Evolutionary conservation across 2,113 vertebrate species (phyloP).

Genomic region (Beaufortia kweichowensis): DNA sequence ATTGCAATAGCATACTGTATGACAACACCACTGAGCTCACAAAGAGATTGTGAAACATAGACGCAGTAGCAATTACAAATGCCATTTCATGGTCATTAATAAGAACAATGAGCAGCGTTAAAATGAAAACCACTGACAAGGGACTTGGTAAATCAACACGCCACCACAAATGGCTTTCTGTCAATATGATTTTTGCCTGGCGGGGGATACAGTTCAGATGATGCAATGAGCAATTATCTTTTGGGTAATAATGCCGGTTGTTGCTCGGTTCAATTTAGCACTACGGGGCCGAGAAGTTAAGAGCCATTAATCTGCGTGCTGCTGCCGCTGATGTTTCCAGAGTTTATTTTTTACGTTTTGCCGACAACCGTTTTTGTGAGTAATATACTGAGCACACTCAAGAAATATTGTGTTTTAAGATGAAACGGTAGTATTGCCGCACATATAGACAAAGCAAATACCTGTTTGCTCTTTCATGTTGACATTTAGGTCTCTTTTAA

Average conservation of each 20-base stretch:
- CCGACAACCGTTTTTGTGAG: not conserved
- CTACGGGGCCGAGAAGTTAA: not conserved
- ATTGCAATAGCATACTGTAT: constrained; percentile 4
- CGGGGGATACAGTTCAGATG: constrained; percentile 24
- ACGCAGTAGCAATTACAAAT: constrained; percentile 50
- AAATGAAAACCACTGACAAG: constrained; percentile 22
- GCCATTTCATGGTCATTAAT: constrained; percentile 55
- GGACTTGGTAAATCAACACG: constrained; percentile 40
- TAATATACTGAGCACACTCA: not conserved
- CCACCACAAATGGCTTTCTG: constrained; percentile 33
- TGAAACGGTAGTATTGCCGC: constrained; percentile 2
- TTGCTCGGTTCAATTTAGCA: constrained; percentile 7
- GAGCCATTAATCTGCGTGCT: constrained; percentile 22
- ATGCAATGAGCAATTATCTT: constrained; percentile 46
- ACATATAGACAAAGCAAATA: not conserved
- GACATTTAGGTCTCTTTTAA: constrained; percentile 4
- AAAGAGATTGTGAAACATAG: constrained; percentile 46
- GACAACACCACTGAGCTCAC: constrained; percentile 47
- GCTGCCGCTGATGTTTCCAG: not conserved
- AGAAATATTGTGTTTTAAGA: not conserved
- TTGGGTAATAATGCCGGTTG: constrained; percentile 24
- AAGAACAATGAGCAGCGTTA: constrained; percentile 45
- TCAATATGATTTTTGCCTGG: constrained; percentile 39
- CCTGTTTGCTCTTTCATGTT: not conserved
- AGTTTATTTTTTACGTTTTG: constrained; percentile 21